Evolutionary conservation across 2,888 invertebrate genomes (phyloP).

Genomic region (Metalampra italica): DNA sequence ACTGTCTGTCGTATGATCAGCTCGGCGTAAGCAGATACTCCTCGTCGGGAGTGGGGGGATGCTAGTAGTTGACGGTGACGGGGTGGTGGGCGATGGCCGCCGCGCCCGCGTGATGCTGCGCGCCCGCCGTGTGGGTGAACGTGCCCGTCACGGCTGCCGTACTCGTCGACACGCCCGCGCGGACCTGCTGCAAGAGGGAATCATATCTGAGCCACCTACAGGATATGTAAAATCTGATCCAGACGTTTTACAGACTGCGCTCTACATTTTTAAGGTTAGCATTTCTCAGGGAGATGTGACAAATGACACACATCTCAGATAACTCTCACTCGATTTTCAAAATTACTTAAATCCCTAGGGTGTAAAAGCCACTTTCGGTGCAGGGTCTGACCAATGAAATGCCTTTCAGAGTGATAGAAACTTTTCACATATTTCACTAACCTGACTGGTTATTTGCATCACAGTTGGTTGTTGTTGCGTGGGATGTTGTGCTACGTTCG

Average conservation of each 20-base stretch:
- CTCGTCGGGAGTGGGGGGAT: slow-evolving; percentile 10
- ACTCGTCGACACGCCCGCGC: slow-evolving; percentile 31
- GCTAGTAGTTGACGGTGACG: slow-evolving; percentile 72
- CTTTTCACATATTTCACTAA: slow-evolving; percentile 22
- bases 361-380: too few relatives aligned
- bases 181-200: slow-evolving; percentile 40
- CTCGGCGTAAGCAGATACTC: neutral
- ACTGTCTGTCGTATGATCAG: neutral
- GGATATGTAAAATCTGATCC: too few relatives aligned
- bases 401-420: too few relatives aligned
- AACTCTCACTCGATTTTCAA: too few relatives aligned
- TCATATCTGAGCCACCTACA: too few relatives aligned
- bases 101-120: slow-evolving; percentile 50
- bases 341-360: too few relatives aligned
- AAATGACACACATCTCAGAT: too few relatives aligned
- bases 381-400: too few relatives aligned
- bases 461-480: slow-evolving; percentile 38
- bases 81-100: slow-evolving; percentile 61
- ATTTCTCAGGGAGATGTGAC: too few relatives aligned
- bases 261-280: too few relatives aligned
- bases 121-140: slow-evolving; percentile 41
- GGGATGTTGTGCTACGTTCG: slow-evolving; percentile 40
- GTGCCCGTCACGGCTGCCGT: slow-evolving; percentile 32
- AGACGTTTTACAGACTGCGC: too few relatives aligned
- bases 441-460: slow-evolving; percentile 71